Evolutionary conservation across 2,888 invertebrate species (phyloP), one percentile per base, ranked within the genome.

Genomic region (Serripes groenlandicus): DNA sequence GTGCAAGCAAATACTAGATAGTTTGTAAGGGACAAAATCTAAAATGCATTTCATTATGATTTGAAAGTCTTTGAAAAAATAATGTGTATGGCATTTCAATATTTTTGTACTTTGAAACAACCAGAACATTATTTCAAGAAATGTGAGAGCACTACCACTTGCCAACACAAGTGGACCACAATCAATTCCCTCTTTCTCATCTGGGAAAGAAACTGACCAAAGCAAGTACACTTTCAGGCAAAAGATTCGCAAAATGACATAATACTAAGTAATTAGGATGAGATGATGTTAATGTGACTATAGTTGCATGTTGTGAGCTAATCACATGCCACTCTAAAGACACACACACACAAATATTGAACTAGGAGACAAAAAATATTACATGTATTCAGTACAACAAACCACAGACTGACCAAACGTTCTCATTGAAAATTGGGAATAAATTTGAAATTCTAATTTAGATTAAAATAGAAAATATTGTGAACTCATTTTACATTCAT

Each of bases 211-310:
- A 86, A 76, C 78, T 60, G 32, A 64, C 56, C 54, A 54, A 73
- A 86, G 88, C 88, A 88, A 88, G 88, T 88, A 88, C 87, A 88
- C 88, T 87, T 87, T 81, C 72, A 78, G 81, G 70, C 62, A 74
- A 37, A 26, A 34, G 18, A 56, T 56, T 56, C 11, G 28, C 56
- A 11, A 56, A 56, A 34, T 35, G n/a, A 35, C 11, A n/a, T 21
- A 34, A 64, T 64, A 35, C 2, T 64, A 34, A 9, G 15, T 21
- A 64, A 15, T 18, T 21, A n/a, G 32, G 23, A n/a, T 18, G 23
- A 35, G 35, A 34, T 64, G 21, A 64, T 64, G 64, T 34, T 64
- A 64, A 64, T 64, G 64, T 34, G 34, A 64, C 64, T 35, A 64
- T 35, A 64, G n/a, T 64, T 64, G 64, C 34, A 64, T 64, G 34